Evolutionary conservation across 2,797 vertebrate species (phyloP).

Genomic region (Ceyx erithaca): DNA sequence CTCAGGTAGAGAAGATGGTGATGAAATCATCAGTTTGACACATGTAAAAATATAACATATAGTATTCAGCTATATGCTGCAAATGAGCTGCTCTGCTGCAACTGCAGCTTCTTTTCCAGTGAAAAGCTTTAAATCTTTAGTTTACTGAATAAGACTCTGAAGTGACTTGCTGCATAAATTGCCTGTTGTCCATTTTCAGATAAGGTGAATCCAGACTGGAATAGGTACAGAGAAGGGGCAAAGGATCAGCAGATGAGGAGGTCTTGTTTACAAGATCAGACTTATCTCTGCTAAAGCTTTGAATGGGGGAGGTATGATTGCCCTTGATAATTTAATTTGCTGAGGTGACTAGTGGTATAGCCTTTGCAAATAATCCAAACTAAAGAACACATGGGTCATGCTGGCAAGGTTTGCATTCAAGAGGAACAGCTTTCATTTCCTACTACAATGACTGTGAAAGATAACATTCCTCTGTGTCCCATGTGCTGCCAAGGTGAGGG

Average conservation of each 20-base stretch:
- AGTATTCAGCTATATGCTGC: neutral
- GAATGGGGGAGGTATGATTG: neutral
- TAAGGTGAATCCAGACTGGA: neutral
- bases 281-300: neutral
- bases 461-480: neutral
- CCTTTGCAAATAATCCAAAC: neutral
- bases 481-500: neutral
- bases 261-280: neutral
- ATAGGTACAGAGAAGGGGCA: neutral
- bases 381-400: neutral
- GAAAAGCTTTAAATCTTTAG: neutral
- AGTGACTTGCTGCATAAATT: neutral
- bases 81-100: neutral
- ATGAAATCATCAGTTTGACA: neutral
- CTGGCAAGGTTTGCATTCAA: neutral
- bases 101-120: neutral
- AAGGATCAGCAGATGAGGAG: neutral
- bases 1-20: neutral
- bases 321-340: neutral
- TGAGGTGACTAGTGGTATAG: neutral
- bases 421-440: neutral
- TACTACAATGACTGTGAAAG: neutral
- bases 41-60: neutral
- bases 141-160: neutral
- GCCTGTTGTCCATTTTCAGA: neutral